Base-by-base conservation (phyloP, 1,140 invertebrate genomes). In the Drosophila littoralis region DNA sequence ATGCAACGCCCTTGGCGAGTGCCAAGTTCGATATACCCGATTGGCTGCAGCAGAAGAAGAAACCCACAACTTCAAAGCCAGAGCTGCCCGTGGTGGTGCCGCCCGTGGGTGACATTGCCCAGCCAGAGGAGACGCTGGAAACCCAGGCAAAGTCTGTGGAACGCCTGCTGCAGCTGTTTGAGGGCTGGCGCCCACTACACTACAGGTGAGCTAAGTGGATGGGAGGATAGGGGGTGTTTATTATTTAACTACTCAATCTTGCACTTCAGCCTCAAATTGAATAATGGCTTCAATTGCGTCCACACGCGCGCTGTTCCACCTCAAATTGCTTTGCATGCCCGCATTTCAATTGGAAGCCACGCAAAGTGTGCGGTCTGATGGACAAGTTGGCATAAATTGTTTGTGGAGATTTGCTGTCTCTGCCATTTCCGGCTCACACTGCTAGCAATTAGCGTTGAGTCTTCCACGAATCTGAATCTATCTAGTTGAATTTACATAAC, bases 101-200 rank as follows among this genome's bases (percentile, higher is more conserved):
- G 4, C 83, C 81, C 32, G 76, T 91, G 15, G 90, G 90, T 15
- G 90, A 91, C 35, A 90, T 91, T 70, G 76, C 81, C 33, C 57
- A 51, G 43, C 50, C 7, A 35, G 60, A 58, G 57, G 66, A 52
- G 15, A 58, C 52, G 7, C 75, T 61, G 35, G 83, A 86, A 6
- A 76, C 57, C 52, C 77, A 48, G 32, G 64, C 55, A 17, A 75
- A 66, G 65, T 50, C 76, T 22, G 65, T 45, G 9, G 90, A 90
- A 46, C 84, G 81, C 2, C 66, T 73, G 9, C 60, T 92, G 9
- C 74, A 90, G 35, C 69, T 92, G 0, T 79, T 81, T 42, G 91
- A 92, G 9, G 91, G 91, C 51, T 92, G 91, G 91, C 83, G 73
- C 7, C 91, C 91, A 48, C 17, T 71, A 1, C 88, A 91, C 45